Evolutionary conservation across 2,113 vertebrate species (phyloP), one percentile per base, ranked within the genome.

Genomic region (Mus spicilegus): DNA sequence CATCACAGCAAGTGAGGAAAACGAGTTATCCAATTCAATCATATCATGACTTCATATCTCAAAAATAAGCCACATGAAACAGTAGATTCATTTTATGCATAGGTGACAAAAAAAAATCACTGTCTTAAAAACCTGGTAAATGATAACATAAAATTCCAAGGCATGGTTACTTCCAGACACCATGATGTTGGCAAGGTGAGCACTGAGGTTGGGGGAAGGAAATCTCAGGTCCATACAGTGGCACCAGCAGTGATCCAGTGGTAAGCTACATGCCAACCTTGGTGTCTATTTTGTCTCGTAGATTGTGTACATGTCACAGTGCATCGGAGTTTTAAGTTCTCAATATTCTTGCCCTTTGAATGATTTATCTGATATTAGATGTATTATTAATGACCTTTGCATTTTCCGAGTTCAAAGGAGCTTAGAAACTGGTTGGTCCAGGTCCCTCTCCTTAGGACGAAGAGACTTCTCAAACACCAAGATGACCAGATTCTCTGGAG

Each of bases 251-350:
- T 49, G 49, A 49, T 49, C 9, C 0, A 2, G n/a, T 75, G 51
- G 26, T 46, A 46, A 72, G 67, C 9, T 26, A 16, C 13, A 42
- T 12, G 30, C 54, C 13, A 46, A 4, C 61, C 16, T 3, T 49
- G 2, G 9, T 33, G 13, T 76, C 87, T 28, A 19, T 42, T 81
- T 76, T 84, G 28, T 93, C 65, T 88, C 30, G 78, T 61, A 42
- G 91, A 89, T 39, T 36, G 54, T 9, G 49, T 49, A n/a, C 67
- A 39, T 39, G 20, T 42, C 70, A 42, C 3, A 4, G 39, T 73
- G 7, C 30, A 80, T 54, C 28, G 56, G 61, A 95, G 76, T 89
- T 93, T 87, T 63, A 73, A 54, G n/a, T 78, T 61, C 84, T 94
- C 26, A 69, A 28, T 70, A 81, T 30, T 72, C 36, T 87, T 54